These are phyloP conservation scores for Eulemur coronatus DNA, from an alignment of 2,797 vertebrate species.

Conservation along the genomic window DNA sequence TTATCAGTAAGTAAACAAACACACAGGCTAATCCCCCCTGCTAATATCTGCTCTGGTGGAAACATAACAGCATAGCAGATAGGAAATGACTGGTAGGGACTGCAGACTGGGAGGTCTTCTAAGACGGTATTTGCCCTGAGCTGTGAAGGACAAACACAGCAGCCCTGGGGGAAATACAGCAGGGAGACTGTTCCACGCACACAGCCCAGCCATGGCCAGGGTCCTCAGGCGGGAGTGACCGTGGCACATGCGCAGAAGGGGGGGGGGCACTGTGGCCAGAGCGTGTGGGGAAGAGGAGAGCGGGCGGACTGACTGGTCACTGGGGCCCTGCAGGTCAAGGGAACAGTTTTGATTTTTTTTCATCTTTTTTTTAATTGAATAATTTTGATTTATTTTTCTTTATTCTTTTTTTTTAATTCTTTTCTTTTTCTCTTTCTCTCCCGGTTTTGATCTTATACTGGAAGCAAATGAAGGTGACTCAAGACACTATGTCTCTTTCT, in stretches of 20 bases:
- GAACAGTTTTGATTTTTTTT: neutral
- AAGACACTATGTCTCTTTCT: neutral
- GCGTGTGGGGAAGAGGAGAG: neutral
- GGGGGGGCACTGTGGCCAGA: too few species aligned
- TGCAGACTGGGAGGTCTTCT: neutral
- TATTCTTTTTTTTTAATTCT: too few species aligned
- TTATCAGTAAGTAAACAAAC: neutral
- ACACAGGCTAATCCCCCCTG: neutral
- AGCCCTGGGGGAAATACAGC: rapidly evolving
- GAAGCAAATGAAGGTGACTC: neutral
- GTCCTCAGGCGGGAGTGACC: rapidly evolving
- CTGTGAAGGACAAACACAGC: neutral
- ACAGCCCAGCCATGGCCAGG: rapidly evolving
- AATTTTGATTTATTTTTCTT: too few species aligned
- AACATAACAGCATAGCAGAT: rapidly evolving
- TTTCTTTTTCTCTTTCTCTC: too few species aligned
- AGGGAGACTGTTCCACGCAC: neutral
- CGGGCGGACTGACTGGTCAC: rapidly evolving
- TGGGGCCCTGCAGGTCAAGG: neutral
- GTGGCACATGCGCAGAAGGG: rapidly evolving
- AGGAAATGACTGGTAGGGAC: neutral
- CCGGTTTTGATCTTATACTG: neutral
- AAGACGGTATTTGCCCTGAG: neutral
- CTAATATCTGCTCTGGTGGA: neutral
- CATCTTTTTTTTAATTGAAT: too few species aligned